phyloP scores from a whole-genome alignment of 64 coral and sea anemone species.

The Montipora foliosa region DNA sequence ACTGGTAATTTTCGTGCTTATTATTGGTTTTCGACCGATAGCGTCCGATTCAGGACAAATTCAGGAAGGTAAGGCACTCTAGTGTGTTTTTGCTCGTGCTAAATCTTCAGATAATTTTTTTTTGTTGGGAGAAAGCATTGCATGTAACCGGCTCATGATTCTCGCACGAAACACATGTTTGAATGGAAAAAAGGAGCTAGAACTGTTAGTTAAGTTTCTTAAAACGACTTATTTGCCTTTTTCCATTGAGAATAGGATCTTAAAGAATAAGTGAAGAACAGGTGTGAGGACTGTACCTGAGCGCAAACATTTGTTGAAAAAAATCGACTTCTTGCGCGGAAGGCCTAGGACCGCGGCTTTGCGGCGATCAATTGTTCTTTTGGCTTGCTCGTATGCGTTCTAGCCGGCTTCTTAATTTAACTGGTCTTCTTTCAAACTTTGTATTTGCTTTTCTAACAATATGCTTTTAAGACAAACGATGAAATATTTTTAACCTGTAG shows the following conservation, averaged over 20 bases:
- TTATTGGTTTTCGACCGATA: constrained; percentile 22
- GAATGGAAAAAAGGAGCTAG: background rate
- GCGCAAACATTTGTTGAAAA: no score
- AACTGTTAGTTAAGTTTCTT: background rate
- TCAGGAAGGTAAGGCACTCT: background rate
- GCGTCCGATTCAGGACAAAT: background rate
- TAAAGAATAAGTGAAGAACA: background rate
- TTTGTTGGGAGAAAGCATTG: background rate
- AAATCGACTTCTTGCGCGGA: no score
- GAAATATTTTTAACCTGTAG: no score
- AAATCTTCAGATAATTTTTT: background rate
- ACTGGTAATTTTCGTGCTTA: constrained; percentile 19
- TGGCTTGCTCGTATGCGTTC: background rate
- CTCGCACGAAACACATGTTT: background rate
- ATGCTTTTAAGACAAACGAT: no score
- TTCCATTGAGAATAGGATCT: background rate
- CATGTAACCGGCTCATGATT: background rate
- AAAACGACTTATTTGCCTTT: background rate
- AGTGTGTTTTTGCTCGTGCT: background rate
- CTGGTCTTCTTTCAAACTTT: background rate
- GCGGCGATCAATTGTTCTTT: constrained; percentile 27
- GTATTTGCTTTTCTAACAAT: background rate
- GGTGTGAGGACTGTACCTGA: no score
- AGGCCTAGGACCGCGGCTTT: no score
- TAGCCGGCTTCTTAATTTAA: background rate